Conservation (phyloP, 37 sponge, comb jelly and placozoan species). For the Halisarca cf. caerulea region DNA sequence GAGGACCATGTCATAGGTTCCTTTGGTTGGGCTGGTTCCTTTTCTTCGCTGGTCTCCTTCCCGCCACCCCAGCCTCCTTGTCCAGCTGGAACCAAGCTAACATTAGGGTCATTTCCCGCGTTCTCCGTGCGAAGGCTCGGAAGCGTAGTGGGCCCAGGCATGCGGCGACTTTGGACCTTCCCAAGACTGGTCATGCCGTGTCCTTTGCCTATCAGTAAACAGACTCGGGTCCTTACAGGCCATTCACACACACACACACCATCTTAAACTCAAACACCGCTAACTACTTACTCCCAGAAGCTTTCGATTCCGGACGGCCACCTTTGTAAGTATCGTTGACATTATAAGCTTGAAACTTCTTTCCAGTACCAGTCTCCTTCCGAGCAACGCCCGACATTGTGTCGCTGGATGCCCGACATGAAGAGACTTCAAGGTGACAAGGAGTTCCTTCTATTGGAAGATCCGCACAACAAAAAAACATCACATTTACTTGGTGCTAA, state of each 20-base stretch:
- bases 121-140: slow-evolving; percentile 84
- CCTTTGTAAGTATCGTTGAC: slow-evolving; percentile 43
- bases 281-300: neutral
- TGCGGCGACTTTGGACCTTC: slow-evolving; percentile 69
- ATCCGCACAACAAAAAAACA: too few species aligned
- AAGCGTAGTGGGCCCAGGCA: slow-evolving; percentile 84
- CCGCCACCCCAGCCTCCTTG: slow-evolving; percentile 79
- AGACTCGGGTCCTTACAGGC: too few species aligned
- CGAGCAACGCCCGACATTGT: slow-evolving; percentile 31
- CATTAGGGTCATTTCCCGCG: slow-evolving; percentile 87
- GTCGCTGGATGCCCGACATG: slow-evolving; percentile 24
- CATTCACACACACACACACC: too few species aligned
- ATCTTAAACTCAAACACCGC: too few species aligned
- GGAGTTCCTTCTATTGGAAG: too few species aligned
- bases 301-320: slow-evolving; percentile 24
- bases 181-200: slow-evolving; percentile 89
- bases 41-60: slow-evolving; percentile 41
- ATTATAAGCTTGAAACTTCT: slow-evolving; percentile 29
- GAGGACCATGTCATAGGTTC: neutral
- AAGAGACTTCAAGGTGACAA: slow-evolving; percentile 13
- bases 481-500: too few species aligned
- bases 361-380: slow-evolving; percentile 28
- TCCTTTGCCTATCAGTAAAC: slow-evolving; percentile 16
- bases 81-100: slow-evolving; percentile 77
- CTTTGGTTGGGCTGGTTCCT: neutral